A percentile compares a stretch with the other conserved stretches of the same genome.
phyloP scores from a whole-genome alignment of 2,888 invertebrate genomes.

The Hypsopygia costalis region DNA sequence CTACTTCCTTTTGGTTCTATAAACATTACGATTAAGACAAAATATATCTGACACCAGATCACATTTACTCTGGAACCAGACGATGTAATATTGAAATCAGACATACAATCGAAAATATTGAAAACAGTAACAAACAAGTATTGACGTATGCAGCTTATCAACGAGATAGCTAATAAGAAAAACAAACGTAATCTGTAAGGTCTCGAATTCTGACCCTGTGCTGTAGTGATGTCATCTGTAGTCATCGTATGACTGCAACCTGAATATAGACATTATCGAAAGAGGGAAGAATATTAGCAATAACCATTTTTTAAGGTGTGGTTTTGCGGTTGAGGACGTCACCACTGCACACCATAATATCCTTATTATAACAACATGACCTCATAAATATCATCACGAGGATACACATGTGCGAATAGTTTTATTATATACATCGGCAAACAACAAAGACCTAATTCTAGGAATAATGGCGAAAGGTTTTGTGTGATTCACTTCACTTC shows the following conservation, averaged over 20 bases:
- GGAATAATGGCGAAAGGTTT: no score
- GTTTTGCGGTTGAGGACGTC: not conserved
- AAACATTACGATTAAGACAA: no score
- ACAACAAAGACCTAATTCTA: not conserved
- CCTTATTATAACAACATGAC: not conserved
- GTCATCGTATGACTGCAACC: not conserved
- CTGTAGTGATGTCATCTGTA: slow-evolving; percentile 20
- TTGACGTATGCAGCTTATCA: slow-evolving; percentile 43
- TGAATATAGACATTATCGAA: slow-evolving; percentile 3
- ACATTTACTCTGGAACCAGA: no score
- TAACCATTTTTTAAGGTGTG: not conserved
- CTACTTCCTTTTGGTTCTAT: no score
- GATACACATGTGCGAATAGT: not conserved
- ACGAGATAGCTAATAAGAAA: slow-evolving; percentile 31
- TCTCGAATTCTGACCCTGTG: slow-evolving; percentile 22
- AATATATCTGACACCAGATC: no score
- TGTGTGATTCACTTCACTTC: no score
- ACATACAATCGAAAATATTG: no score
- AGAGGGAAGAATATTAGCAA: not conserved
- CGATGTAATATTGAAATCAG: no score
- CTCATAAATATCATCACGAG: not conserved
- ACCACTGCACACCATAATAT: not conserved
- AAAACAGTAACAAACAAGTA: slow-evolving; percentile 35
- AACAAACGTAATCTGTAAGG: slow-evolving; percentile 22
- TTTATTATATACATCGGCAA: not conserved